Evolutionary conservation across 2,888 invertebrate species (phyloP).

Genomic region (Chloroclysta siterata): DNA sequence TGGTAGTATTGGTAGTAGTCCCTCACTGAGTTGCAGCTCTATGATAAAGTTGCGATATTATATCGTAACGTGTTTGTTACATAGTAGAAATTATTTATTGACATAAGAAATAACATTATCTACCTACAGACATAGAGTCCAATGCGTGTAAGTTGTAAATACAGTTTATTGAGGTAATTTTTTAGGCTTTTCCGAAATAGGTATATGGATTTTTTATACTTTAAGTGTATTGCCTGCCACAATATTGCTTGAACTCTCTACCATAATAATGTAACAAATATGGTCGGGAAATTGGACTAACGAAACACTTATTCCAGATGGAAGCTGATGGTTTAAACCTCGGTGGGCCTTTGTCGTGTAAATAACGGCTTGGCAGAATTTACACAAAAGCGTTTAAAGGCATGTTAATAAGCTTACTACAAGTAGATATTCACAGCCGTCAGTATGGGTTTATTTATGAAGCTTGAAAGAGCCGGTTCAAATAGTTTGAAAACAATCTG

Average conservation of each 20-base stretch:
- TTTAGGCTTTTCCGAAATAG: too few species aligned
- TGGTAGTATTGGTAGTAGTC: neutral
- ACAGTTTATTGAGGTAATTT: too few species aligned
- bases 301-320: neutral
- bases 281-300: neutral
- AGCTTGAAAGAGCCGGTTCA: constrained; percentile 46
- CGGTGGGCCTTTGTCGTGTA: constrained; percentile 5
- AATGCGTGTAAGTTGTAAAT: too few species aligned
- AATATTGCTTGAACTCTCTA: neutral
- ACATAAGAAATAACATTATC: too few species aligned
- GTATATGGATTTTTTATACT: too few species aligned
- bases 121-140: too few species aligned
- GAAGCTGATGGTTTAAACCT: constrained; percentile 1
- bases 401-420: constrained; percentile 10
- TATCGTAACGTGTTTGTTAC: too few species aligned
- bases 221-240: too few species aligned
- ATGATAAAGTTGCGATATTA: neutral
- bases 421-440: constrained; percentile 12
- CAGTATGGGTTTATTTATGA: constrained; percentile 33
- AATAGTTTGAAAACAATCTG: constrained; percentile 54
- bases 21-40: neutral
- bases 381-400: constrained; percentile 11
- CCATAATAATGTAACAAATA: neutral
- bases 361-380: constrained; percentile 12
- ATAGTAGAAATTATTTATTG: too few species aligned